A percentile compares a stretch with the other conserved stretches of the same genome.
These are phyloP conservation scores for Thera obeliscata DNA, from an alignment of 2,888 invertebrate species.

Conservation along the genomic window DNA sequence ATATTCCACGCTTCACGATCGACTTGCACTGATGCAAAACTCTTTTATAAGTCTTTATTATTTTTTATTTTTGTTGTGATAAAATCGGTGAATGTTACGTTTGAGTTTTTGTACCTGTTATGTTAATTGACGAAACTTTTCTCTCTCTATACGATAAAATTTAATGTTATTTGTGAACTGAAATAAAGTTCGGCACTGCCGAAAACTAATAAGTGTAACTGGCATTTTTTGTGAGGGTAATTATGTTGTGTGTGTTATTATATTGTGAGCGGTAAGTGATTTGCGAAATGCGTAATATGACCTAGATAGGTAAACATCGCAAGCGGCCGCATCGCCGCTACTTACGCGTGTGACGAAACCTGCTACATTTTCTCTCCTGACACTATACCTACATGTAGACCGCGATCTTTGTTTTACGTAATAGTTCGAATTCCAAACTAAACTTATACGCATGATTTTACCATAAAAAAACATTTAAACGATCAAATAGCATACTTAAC, in stretches of 20 bases:
- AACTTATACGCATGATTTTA: neutral
- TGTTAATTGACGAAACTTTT: conserved; percentile 56
- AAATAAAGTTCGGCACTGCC: conserved; percentile 67
- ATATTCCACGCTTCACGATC: conserved; percentile 62
- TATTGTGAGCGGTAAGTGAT: conserved; percentile 59
- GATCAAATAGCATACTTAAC: too few relatives aligned
- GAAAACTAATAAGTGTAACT: conserved; percentile 48
- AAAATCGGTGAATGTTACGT: conserved; percentile 72
- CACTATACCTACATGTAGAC: conserved; percentile 67
- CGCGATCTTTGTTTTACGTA: conserved; percentile 70
- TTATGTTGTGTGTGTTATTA: conserved; percentile 55
- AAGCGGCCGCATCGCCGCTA: conserved; percentile 56
- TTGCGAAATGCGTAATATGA: conserved; percentile 77
- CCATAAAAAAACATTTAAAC: neutral
- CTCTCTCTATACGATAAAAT: conserved; percentile 37
- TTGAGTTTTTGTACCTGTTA: conserved; percentile 84
- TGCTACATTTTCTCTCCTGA: conserved; percentile 67
- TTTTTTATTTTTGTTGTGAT: conserved; percentile 65
- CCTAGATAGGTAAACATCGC: conserved; percentile 72
- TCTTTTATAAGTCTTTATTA: conserved; percentile 61
- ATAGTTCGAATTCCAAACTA: conserved; percentile 16
- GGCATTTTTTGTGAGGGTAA: conserved; percentile 59
- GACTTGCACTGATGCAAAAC: conserved; percentile 74
- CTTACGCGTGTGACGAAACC: conserved; percentile 60
- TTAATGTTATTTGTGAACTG: conserved; percentile 52